These are phyloP conservation scores for Microplitis demolitor DNA, from an alignment of 1,140 invertebrate genomes.

Conservation along the genomic window DNA sequence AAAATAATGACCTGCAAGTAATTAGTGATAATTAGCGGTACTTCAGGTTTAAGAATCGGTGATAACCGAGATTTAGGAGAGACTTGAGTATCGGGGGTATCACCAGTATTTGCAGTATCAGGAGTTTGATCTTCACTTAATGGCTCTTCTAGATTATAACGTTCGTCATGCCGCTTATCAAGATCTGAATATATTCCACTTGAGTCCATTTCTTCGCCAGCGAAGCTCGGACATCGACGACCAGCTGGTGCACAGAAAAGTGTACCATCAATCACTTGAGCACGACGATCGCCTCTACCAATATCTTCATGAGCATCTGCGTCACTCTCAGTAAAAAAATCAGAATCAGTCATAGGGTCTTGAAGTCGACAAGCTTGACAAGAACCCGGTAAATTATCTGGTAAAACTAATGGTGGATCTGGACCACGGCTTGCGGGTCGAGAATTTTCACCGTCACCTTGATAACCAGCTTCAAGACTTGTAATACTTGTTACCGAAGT, in stretches of 20 bases:
- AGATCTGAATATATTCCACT: slow-evolving; percentile 85
- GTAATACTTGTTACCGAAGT: slow-evolving; percentile 85
- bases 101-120: slow-evolving; percentile 42
- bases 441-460: slow-evolving; percentile 84
- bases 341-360: slow-evolving; percentile 87
- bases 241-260: slow-evolving; percentile 70
- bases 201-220: slow-evolving; percentile 78
- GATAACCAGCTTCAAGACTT: slow-evolving; percentile 83
- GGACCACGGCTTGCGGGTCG: slow-evolving; percentile 76
- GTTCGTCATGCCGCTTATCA: slow-evolving; percentile 65
- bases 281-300: slow-evolving; percentile 33
- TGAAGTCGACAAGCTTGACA: slow-evolving; percentile 61
- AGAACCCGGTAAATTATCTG: slow-evolving; percentile 44
- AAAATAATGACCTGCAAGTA: slow-evolving; percentile 39
- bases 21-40: slow-evolving; percentile 37
- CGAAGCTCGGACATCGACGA: slow-evolving; percentile 57
- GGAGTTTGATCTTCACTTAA: slow-evolving; percentile 45
- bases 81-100: slow-evolving; percentile 50
- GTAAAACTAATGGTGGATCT: slow-evolving; percentile 67
- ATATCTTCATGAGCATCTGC: slow-evolving; percentile 16
- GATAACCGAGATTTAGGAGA: slow-evolving; percentile 53
- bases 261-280: slow-evolving; percentile 69
- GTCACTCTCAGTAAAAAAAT: slow-evolving; percentile 56
- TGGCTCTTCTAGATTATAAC: slow-evolving; percentile 38
- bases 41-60: slow-evolving; percentile 32